phyloP scores from a whole-genome alignment of 2,888 invertebrate genomes.

The Sinotaia quadrata region DNA sequence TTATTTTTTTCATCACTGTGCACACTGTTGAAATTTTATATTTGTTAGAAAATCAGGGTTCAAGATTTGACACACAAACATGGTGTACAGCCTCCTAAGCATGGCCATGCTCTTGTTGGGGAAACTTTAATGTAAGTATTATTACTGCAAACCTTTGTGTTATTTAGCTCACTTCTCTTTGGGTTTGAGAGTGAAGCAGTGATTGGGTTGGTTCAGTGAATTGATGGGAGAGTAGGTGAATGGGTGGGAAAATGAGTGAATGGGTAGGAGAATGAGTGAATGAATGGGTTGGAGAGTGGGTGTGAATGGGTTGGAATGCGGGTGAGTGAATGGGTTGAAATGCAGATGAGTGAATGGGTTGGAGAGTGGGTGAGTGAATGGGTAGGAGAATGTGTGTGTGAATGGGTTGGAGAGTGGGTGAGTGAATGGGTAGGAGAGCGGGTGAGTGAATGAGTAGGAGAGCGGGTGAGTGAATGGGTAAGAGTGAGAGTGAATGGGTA shows the following conservation, averaged over 20 bases:
- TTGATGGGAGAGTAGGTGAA: too few relatives aligned
- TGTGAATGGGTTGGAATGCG: not conserved
- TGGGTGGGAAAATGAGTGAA: too few relatives aligned
- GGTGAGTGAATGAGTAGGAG: conserved; percentile 10
- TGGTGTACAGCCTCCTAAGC: conserved; percentile 74
- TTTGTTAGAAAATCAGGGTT: conserved; percentile 74
- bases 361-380: conserved; percentile 1
- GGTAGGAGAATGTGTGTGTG: conserved; percentile 7
- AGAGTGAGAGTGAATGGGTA: conserved; percentile 17
- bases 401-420: conserved; percentile 8
- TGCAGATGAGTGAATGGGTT: not conserved
- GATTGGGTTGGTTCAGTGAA: too few relatives aligned
- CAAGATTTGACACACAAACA: conserved; percentile 75
- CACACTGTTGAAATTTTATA: conserved; percentile 3
- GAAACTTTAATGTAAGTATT: conserved; percentile 78
- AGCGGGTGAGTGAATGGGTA: conserved; percentile 3
- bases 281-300: not conserved
- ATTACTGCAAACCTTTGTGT: not conserved
- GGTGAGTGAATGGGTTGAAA: not conserved
- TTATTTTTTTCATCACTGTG: not conserved
- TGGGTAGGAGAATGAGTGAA: not conserved
- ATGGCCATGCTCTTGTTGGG: conserved; percentile 74
- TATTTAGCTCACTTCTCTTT: not conserved
- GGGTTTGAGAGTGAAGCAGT: not conserved
- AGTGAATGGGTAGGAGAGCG: not conserved